Evolutionary conservation across 2,888 invertebrate genomes (phyloP), one percentile per base, ranked within the genome.

Genomic region (Diaprepes abbreviatus): DNA sequence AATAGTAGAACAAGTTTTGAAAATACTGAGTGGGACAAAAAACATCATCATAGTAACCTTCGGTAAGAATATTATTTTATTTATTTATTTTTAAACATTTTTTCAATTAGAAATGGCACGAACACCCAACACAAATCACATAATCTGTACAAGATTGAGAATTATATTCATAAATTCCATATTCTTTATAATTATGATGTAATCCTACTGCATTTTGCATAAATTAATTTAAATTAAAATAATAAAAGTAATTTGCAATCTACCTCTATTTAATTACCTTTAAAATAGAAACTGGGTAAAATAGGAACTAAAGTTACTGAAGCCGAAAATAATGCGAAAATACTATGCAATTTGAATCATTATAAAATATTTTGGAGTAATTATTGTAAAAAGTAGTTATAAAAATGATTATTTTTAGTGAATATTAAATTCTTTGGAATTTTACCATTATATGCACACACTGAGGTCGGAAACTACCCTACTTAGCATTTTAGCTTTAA

Each of bases 121-220:
- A 36, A 36, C n/a, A n/a, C 10, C 6, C 3, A 12, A 36, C 33
- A 10, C 1, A 36, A 36, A 36, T 3, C n/a, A 12, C 2, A 36
- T 43, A 43, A 43, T 43, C 17, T 43, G n/a, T 43, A 21, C 43
- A 43, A 43, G 10, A 43, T n/a, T 43, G n/a, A 1, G 2, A n/a
- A 19, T 43, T 43, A 21, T n/a, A 21, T 21, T 43, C n/a, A 43
- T 43, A 21, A 43, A 43, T 14, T 50, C 5, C 28, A 28, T 16
- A 28, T 50, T 3, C 28, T 28, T 50, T 50, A 50, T 50, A 50
- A 50, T 50, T 50, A 50, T 50, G 48, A 28, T 16, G 48, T 50
- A 50, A 50, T 28, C 3, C 14, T 7, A 12, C 14, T 50, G 28
- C 12, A 14, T 50, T 50, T 50, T 50, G 16, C 48, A 50, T 50